Percentiles rank a stretch among this genome's conserved stretches.
phyloP scores from a whole-genome alignment of 1,140 invertebrate species.

The Drosophila athabasca region DNA sequence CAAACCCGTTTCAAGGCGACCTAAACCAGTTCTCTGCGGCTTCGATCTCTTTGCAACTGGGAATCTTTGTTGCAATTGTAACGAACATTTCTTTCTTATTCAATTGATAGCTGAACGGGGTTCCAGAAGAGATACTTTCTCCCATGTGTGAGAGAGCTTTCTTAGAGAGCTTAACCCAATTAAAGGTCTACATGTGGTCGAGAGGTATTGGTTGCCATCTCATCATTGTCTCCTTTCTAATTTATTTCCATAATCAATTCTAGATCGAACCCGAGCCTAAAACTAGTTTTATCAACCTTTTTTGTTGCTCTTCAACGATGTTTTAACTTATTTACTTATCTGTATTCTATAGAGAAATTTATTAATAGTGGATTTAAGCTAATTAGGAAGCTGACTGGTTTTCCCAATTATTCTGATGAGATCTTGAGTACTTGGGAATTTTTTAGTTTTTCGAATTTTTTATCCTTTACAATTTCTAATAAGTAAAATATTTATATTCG shows the following conservation, averaged over 20 bases:
- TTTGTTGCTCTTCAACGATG: constrained; percentile 4
- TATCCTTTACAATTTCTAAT: no score
- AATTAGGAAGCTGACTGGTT: no score
- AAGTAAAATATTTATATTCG: no score
- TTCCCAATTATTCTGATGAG: no score
- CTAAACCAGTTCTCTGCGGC: constrained; percentile 56
- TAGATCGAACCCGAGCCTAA: constrained; percentile 23
- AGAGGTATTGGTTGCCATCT: constrained; percentile 27
- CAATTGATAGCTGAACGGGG: constrained; percentile 58
- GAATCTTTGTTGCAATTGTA: constrained; percentile 47
- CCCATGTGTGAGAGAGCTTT: constrained; percentile 42
- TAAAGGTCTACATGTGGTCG: constrained; percentile 33
- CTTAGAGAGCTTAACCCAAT: constrained; percentile 58
- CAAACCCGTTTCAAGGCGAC: constrained; percentile 63
- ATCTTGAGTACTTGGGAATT: neutral
- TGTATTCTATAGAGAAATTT: constrained; percentile 18
- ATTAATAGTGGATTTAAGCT: no score
- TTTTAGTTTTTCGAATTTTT: no score
- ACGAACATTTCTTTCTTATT: constrained; percentile 34
- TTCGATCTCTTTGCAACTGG: constrained; percentile 10
- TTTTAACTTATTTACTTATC: constrained; percentile 44
- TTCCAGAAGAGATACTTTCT: constrained; percentile 50
- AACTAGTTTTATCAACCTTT: constrained; percentile 51
- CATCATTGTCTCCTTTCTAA: constrained; percentile 72
- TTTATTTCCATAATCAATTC: constrained; percentile 65